Conservation (phyloP, 1,140 invertebrate species). For the Zelostemma sp. region DNA sequence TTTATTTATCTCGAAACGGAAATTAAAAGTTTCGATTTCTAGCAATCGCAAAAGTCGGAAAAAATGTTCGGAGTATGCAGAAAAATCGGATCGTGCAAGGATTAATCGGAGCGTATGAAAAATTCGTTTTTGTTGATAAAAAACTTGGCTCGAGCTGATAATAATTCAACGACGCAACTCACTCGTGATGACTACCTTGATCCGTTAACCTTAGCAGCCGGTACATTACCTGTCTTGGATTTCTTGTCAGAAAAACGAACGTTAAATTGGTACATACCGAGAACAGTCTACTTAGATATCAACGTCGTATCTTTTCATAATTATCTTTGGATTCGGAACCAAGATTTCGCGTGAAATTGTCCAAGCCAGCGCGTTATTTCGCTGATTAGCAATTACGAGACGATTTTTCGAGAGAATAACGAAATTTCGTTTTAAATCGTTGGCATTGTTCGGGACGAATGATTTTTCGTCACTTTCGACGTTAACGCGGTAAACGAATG, state of each 20-base stretch:
- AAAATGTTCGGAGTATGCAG: background rate
- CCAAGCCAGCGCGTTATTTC: too few relatives aligned
- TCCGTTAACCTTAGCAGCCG: constrained; percentile 60
- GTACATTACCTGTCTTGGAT: constrained; percentile 37
- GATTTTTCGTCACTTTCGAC: constrained; percentile 12
- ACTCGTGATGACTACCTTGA: constrained; percentile 56
- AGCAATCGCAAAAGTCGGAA: too few relatives aligned
- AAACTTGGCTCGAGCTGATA: constrained; percentile 23
- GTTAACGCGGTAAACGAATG: background rate
- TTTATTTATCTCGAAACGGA: background rate
- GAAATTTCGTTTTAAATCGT: too few relatives aligned
- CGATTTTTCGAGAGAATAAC: too few relatives aligned
- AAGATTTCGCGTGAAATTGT: constrained; percentile 21
- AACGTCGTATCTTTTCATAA: too few relatives aligned
- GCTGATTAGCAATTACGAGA: too few relatives aligned
- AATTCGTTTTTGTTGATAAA: constrained; percentile 32
- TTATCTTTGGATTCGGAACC: too few relatives aligned
- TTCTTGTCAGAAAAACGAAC: constrained; percentile 17
- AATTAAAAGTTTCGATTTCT: background rate
- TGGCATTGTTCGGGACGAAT: too few relatives aligned
- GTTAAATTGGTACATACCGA: constrained; percentile 17
- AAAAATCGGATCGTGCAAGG: too few relatives aligned
- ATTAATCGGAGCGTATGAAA: background rate
- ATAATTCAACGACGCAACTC: constrained; percentile 34
- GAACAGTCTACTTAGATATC: too few relatives aligned